Conservation (phyloP, 2,113 vertebrate genomes). For the Cochlearius cochlearius region DNA sequence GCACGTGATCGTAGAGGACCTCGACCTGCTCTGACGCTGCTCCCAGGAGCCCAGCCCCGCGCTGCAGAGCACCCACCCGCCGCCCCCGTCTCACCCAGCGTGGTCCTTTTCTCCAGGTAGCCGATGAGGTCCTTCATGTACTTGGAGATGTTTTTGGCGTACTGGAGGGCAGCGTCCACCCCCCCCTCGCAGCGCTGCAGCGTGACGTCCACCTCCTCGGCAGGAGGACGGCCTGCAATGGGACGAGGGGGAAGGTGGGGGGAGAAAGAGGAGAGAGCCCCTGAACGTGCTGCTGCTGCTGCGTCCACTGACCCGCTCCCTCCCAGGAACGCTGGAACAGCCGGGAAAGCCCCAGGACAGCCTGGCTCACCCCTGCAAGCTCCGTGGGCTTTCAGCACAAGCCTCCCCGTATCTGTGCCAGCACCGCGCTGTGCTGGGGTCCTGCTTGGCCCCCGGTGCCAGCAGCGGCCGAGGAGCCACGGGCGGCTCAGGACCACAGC, state of each 20-base stretch:
- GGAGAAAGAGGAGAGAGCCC: neutral
- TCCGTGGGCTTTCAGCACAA: accelerated
- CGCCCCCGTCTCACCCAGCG: constrained; percentile 74
- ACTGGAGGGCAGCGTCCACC: constrained; percentile 86
- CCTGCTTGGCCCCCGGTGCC: accelerated
- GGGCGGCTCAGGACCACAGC: accelerated
- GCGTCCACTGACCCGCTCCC: neutral
- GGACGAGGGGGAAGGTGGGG: neutral
- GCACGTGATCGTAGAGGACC: accelerated
- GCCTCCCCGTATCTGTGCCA: neutral
- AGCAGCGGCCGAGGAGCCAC: neutral
- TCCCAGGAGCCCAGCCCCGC: accelerated
- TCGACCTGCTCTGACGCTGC: accelerated
- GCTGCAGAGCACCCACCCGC: accelerated
- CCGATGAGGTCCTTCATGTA: constrained; percentile 93
- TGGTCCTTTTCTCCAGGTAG: constrained; percentile 88
- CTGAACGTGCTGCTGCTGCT: neutral
- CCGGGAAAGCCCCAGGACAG: neutral
- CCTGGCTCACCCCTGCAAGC: neutral
- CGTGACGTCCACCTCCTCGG: constrained; percentile 86
- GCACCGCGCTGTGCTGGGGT: neutral
- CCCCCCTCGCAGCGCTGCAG: constrained; percentile 92
- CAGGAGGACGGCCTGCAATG: constrained; percentile 46
- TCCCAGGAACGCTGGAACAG: neutral
- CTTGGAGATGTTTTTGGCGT: constrained; percentile 90